Percentiles rank a stretch among this genome's conserved stretches.
These are phyloP conservation scores for Rhincodon typus DNA, from an alignment of 2,797 vertebrate species.

Conservation along the genomic window DNA sequence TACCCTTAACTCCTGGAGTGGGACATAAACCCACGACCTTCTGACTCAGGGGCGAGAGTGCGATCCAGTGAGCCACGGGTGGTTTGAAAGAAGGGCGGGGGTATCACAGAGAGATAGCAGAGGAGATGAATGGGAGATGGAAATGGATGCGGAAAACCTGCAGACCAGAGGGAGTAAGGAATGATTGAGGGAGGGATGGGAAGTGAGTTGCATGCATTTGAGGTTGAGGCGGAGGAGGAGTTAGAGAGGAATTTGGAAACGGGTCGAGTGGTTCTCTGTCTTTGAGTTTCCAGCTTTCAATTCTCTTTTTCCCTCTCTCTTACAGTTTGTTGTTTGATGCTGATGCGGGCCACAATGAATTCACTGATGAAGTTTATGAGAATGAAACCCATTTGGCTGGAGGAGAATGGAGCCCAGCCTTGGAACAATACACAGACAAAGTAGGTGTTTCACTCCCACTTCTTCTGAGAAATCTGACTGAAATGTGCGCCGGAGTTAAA, in stretches of 20 bases:
- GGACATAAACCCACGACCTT: neutral
- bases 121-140: too few relatives aligned
- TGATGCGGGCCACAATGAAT: slow-evolving; percentile 48
- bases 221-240: neutral
- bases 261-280: neutral
- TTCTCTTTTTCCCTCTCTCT: neutral
- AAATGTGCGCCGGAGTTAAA: neutral
- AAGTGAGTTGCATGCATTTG: too few relatives aligned
- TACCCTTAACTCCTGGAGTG: neutral
- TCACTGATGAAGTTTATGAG: slow-evolving; percentile 58
- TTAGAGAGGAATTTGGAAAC: neutral
- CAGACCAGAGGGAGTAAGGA: too few relatives aligned
- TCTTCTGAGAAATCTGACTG: neutral
- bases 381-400: slow-evolving; percentile 43
- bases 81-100: too few relatives aligned
- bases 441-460: slow-evolving; percentile 44
- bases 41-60: neutral
- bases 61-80: neutral
- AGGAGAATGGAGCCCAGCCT: slow-evolving; percentile 44
- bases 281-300: neutral
- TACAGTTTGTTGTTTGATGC: slow-evolving; percentile 50
- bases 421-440: slow-evolving; percentile 40
- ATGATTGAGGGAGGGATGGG: too few relatives aligned
- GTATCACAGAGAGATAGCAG: too few relatives aligned
- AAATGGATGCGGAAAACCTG: too few relatives aligned